Conservation (phyloP, 2,113 vertebrate genomes). For the Charina bottae region DNA sequence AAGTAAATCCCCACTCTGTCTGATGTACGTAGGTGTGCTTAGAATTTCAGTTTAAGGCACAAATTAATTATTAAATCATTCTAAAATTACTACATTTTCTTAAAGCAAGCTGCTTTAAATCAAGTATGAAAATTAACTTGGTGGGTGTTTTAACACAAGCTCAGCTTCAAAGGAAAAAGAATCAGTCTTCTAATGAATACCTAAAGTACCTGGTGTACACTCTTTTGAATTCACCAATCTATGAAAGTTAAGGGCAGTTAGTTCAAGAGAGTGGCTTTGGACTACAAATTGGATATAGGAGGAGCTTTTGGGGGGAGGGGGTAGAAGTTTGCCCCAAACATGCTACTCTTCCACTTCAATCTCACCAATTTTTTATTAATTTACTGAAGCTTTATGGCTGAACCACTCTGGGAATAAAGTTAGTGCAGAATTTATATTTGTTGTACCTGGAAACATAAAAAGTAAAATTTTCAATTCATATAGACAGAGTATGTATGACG, state of each 20-base stretch:
- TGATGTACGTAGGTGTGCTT: neutral
- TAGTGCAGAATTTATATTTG: neutral
- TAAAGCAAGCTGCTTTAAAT: neutral
- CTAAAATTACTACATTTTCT: neutral
- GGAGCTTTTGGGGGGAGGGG: neutral
- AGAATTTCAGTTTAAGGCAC: neutral
- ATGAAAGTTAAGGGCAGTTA: neutral
- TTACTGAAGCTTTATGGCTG: neutral
- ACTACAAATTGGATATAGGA: neutral
- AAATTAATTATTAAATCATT: neutral
- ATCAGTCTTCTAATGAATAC: neutral
- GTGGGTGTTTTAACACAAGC: no score
- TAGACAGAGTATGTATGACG: neutral
- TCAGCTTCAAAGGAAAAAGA: neutral
- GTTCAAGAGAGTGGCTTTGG: neutral
- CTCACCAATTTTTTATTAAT: neutral
- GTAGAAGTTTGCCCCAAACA: neutral
- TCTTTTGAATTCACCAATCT: neutral
- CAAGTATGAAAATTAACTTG: neutral
- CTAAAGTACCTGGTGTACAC: neutral
- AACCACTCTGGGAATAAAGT: neutral
- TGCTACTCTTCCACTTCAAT: neutral
- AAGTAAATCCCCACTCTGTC: neutral
- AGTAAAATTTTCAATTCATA: neutral
- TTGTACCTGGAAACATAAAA: neutral